phyloP scores from a whole-genome alignment of 2,113 vertebrate species.

The Sceloporus tristichus region DNA sequence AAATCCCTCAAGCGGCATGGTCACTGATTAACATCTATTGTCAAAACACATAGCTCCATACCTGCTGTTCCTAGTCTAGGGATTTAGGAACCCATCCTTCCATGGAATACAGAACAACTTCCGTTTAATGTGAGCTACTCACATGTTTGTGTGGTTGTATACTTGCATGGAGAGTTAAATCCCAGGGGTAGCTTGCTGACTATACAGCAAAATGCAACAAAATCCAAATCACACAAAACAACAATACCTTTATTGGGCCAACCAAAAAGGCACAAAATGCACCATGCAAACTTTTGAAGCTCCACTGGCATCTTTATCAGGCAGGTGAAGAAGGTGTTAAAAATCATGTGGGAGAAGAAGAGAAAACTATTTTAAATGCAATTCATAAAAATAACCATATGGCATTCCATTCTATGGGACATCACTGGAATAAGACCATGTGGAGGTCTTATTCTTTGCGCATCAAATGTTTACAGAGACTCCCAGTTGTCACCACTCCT shows the following conservation, averaged over 20 bases:
- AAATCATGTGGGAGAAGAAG: too few species aligned
- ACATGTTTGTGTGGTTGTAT: neutral
- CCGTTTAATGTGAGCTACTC: neutral
- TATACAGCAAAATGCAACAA: too few species aligned
- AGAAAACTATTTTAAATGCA: neutral
- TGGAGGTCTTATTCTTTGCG: rapidly evolving
- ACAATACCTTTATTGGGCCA: too few species aligned
- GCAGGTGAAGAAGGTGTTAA: too few species aligned
- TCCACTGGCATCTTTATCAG: too few species aligned
- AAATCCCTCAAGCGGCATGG: too few species aligned
- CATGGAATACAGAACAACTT: neutral
- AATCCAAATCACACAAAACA: too few species aligned
- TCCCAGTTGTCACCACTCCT: rapidly evolving
- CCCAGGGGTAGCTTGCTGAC: neutral
- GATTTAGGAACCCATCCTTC: neutral
- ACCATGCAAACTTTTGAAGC: too few species aligned
- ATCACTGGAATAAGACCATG: neutral
- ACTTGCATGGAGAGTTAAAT: neutral
- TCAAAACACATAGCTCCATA: neutral
- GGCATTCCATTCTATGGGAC: neutral
- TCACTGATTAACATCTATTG: neutral
- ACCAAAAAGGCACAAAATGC: too few species aligned
- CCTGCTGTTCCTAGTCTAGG: neutral
- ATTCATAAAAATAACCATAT: neutral
- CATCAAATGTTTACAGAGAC: neutral